phyloP scores from a whole-genome alignment of 53 echinoderm and acorn worm species.

The Actinopyga echinites region DNA sequence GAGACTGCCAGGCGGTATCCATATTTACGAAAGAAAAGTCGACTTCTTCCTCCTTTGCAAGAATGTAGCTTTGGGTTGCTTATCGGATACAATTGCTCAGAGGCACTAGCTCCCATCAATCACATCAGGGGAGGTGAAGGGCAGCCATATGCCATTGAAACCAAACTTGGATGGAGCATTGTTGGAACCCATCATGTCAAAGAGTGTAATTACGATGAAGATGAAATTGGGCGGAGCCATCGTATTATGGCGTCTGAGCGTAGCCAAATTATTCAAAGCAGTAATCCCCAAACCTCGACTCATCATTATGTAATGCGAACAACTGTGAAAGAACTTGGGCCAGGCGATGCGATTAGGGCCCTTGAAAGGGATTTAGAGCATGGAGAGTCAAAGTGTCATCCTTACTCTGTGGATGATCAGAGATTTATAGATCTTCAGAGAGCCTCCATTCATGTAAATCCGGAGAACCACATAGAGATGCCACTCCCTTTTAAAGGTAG shows the following conservation, averaged over 20 bases:
- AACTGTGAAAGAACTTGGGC: constrained; percentile 35
- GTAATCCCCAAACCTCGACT: background rate
- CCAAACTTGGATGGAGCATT: constrained; percentile 70
- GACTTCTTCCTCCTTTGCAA: constrained; percentile 56
- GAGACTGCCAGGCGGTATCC: constrained; percentile 54
- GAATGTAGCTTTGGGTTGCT: constrained; percentile 58
- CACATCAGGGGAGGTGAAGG: constrained; percentile 42
- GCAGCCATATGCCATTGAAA: constrained; percentile 61
- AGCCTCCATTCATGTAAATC: background rate
- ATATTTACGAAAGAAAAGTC: constrained; percentile 47
- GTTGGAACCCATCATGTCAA: constrained; percentile 31
- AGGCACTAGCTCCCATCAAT: constrained; percentile 52
- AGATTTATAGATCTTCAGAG: background rate
- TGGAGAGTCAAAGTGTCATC: constrained; percentile 4
- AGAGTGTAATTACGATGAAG: background rate
- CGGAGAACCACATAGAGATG: constrained; percentile 17
- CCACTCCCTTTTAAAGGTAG: constrained; percentile 32
- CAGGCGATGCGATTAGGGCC: constrained; percentile 27
- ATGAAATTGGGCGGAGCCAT: constrained; percentile 26
- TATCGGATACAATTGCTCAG: constrained; percentile 67
- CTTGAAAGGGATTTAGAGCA: constrained; percentile 19
- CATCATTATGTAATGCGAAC: constrained; percentile 34
- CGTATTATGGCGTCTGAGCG: constrained; percentile 15
- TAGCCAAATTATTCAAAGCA: background rate
- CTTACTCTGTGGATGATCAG: constrained; percentile 39